Conservation (phyloP, 2,797 vertebrate genomes). For the Acanthurus tractus region DNA sequence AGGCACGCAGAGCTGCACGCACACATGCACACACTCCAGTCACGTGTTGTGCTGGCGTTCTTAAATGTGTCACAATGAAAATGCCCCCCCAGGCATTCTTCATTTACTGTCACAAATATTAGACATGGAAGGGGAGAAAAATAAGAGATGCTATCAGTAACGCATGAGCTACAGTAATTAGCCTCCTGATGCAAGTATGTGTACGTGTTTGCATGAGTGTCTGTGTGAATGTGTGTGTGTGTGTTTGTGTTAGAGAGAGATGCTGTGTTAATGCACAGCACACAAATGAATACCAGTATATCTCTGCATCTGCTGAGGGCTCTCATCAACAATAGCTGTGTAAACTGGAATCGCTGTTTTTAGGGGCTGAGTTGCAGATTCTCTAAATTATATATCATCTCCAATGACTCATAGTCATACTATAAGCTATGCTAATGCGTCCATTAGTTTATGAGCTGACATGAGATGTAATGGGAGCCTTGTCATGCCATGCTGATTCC, state of each 20-base stretch:
- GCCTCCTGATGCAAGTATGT: conserved; percentile 79
- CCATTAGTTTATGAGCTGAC: conserved; percentile 77
- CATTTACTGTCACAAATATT: conserved; percentile 87
- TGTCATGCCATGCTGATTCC: conserved; percentile 71
- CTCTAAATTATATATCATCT: conserved; percentile 73
- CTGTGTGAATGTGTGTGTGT: conserved; percentile 21
- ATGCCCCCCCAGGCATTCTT: conserved; percentile 79
- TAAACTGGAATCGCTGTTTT: conserved; percentile 68
- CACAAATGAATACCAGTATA: conserved; percentile 54
- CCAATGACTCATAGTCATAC: conserved; percentile 67
- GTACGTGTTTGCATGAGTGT: conserved; percentile 50
- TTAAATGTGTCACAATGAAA: conserved; percentile 83
- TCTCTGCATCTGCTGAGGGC: conserved; percentile 68
- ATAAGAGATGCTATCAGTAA: conserved; percentile 85
- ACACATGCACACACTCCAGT: conserved; percentile 35
- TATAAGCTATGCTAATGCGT: conserved; percentile 77
- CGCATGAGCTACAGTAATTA: conserved; percentile 85
- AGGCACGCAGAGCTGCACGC: conserved; percentile 47
- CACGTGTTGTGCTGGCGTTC: conserved; percentile 65
- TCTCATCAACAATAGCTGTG: conserved; percentile 65
- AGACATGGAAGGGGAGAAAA: conserved; percentile 81
- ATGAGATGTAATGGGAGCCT: conserved; percentile 69
- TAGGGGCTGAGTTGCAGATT: conserved; percentile 57
- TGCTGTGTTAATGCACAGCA: conserved; percentile 55
- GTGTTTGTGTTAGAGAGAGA: conserved; percentile 26